Evolutionary conservation across 2,888 invertebrate species (phyloP), one percentile per base, ranked within the genome.

Genomic region (Parelbella ahira): DNA sequence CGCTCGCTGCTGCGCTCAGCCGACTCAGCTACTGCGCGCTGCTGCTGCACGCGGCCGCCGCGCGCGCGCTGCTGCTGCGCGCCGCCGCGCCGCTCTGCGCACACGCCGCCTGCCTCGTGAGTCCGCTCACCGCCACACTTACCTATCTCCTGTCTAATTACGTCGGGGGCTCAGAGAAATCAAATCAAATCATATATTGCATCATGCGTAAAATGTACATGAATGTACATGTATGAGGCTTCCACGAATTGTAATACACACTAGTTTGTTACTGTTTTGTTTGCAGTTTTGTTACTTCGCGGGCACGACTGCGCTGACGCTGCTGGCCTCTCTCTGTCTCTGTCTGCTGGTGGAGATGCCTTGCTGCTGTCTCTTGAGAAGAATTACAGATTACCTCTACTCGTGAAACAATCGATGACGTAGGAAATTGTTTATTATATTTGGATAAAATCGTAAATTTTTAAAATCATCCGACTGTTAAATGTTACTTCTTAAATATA

Each of bases 331-430:
- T 1, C 62, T 90, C 8, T 34, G 84, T 10, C 73, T 91, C 8
- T 83, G 89, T 1, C 62, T 91, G 28, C 63, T 91, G 18, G 87
- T 91, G 37, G 91, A 91, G 71, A 90, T 90, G 63, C 91, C 91
- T 0, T 74, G 88, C 55, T 89, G 89, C 53, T 88, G 89, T 10
- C 58, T 91, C 7, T 63, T 90, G 3, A 65, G 89, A 36, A 67
- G 89, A 8, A 65, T 89, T 7, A 88, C 89, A 1, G 78, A 86
- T 47, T 72, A 68, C 37, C 74, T 75, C 1, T 53, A 60, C 3
- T 25, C 56, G 52, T 39, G 24, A 15, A 3, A 15, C 15, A 3
- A 15, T 4, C 4, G 4, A 15, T n/a, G n/a, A n/a, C n/a, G n/a
- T n/a, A n/a, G n/a, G n/a, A n/a, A n/a, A n/a, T n/a, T n/a, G n/a